These are phyloP conservation scores for Acropora yongei DNA, from an alignment of 64 coral and sea anemone species.

Conservation along the genomic window DNA sequence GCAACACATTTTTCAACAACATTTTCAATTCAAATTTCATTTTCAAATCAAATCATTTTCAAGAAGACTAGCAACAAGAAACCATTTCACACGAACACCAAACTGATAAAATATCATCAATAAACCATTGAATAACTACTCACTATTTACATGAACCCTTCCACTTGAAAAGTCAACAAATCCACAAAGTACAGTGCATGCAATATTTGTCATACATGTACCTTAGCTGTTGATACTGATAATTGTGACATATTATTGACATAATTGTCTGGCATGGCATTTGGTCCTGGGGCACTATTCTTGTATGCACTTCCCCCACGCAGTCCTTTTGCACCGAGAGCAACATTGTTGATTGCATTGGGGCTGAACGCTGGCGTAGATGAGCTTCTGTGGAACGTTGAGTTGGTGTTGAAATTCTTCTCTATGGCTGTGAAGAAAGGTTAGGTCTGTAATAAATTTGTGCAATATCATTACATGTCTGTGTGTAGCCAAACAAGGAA, in stretches of 20 bases:
- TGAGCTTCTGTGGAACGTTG: conserved; percentile 57
- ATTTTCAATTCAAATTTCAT: too few relatives aligned
- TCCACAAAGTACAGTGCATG: too few relatives aligned
- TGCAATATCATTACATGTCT: too few relatives aligned
- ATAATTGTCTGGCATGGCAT: conserved; percentile 23
- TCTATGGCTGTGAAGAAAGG: neutral
- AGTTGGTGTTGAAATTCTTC: conserved; percentile 17
- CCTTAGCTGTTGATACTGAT: conserved; percentile 41
- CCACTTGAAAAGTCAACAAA: too few relatives aligned
- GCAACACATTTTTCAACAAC: too few relatives aligned
- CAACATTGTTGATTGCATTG: conserved; percentile 7
- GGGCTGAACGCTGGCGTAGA: conserved; percentile 38
- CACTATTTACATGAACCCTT: too few relatives aligned
- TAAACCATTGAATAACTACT: too few relatives aligned
- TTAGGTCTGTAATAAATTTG: neutral
- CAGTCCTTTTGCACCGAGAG: conserved; percentile 57
- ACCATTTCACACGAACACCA: too few relatives aligned
- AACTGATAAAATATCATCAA: too few relatives aligned
- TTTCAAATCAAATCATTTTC: too few relatives aligned
- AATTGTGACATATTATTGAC: conserved; percentile 58
- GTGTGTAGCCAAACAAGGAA: too few relatives aligned
- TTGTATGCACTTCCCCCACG: conserved; percentile 38
- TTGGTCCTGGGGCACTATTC: conserved; percentile 40
- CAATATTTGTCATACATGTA: neutral
- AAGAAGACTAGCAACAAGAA: too few relatives aligned